phyloP scores from a whole-genome alignment of 2,113 vertebrate species.

The Podarcis cretensis region DNA sequence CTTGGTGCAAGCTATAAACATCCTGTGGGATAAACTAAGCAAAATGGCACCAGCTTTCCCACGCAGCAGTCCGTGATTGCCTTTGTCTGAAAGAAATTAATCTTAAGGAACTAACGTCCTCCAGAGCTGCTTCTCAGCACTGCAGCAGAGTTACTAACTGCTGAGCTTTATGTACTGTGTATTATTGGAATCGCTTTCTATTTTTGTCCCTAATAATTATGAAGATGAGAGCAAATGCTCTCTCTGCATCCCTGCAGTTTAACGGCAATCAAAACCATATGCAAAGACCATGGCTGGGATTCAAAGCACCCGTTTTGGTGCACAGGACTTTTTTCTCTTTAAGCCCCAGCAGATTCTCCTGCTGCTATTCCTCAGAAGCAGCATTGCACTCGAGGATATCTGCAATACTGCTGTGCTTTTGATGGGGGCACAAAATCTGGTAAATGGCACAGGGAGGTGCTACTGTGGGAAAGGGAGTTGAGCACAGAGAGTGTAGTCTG shows the following conservation, averaged over 20 bases:
- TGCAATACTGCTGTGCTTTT: not conserved
- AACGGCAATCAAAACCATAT: slow-evolving; percentile 13
- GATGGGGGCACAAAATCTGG: too few species aligned
- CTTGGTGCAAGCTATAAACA: not conserved
- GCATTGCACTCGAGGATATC: not conserved
- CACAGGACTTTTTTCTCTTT: not conserved
- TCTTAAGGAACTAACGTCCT: not conserved
- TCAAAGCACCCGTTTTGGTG: not conserved
- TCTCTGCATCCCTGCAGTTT: slow-evolving; percentile 8
- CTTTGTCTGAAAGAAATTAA: not conserved
- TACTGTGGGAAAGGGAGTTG: not conserved
- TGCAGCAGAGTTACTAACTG: slow-evolving; percentile 21
- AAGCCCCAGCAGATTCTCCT: not conserved
- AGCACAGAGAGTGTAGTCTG: too few species aligned
- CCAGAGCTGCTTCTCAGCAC: fast-evolving
- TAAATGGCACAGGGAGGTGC: not conserved
- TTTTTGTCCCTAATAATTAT: slow-evolving; percentile 31
- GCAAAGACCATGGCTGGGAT: not conserved
- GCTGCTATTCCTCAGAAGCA: not conserved
- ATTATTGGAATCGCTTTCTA: slow-evolving; percentile 25
- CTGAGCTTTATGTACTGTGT: slow-evolving; percentile 6
- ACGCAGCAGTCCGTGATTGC: not conserved
- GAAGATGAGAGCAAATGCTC: slow-evolving; percentile 8
- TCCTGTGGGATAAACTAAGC: slow-evolving; percentile 23
- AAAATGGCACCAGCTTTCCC: not conserved